Base-by-base conservation (phyloP, 2,888 invertebrate genomes). In the Schizotus pectinicornis region DNA sequence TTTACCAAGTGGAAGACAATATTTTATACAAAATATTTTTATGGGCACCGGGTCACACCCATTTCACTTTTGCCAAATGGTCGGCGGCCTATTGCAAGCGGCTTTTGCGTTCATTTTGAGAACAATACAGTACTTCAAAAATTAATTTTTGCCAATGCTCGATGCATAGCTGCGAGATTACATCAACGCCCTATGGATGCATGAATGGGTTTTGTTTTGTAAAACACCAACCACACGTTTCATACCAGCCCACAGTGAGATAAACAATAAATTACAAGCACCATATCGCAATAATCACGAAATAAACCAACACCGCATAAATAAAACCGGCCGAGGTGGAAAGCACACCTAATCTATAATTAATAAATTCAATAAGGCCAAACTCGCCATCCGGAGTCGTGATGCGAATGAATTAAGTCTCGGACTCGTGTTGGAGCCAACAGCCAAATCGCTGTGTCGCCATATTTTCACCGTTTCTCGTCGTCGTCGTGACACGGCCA, bases 231-330 rank as follows among this genome's bases (percentile, higher is more conserved):
- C 56, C 46, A 56, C 57, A 57, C 47, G 52, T 48, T 52, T 47
- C 52, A 55, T 48, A 31, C 38, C 59, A 46, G 46, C 54, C 55
- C 50, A 59, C 59, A 55, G 39, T 41, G 31, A 50, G 31, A 59
- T 54, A 45, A 55, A 50, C 59, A 55, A 55, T 59, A 59, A 59
- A 59, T 59, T 54, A 59, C 46, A 14, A 42, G 14, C 8, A 33
- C 22, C 49, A 43, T 59, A 59, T 59, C 54, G 57, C 51, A 46
- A 51, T 35, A 52, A 56, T 51, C 56, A 46, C 56, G 46, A 56
- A 56, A 56, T 50, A 43, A 56, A 56, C 51, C 47, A 56, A 56
- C 56, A 46, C 50, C 30, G 30, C 42, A 57, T 48, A 57, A 57
- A 57, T 57, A 31, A 42, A 43, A 41, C 14, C 11, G 6, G 7